A percentile compares a stretch with the other conserved stretches of the same genome.
phyloP scores from a whole-genome alignment of 2,888 invertebrate species.

The Aradus depressus region DNA sequence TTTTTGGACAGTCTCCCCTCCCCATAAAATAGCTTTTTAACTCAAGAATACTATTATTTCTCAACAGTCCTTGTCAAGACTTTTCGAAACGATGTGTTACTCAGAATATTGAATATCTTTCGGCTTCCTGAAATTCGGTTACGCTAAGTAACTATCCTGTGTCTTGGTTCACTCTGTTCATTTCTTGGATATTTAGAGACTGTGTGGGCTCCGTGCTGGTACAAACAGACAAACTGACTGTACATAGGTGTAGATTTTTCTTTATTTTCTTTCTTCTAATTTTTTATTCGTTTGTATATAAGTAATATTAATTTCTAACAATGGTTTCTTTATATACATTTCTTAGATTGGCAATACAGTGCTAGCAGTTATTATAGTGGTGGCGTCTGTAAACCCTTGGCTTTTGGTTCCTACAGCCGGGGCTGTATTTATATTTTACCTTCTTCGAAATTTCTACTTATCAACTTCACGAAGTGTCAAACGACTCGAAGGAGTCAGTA shows the following conservation, averaged over 20 bases:
- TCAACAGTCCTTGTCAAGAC: too few species aligned
- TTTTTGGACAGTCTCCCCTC: too few species aligned
- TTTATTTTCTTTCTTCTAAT: not conserved
- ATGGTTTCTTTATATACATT: constrained; percentile 35
- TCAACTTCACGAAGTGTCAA: constrained; percentile 70
- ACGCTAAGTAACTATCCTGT: too few species aligned
- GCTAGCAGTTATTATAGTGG: constrained; percentile 62
- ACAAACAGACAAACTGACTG: not conserved
- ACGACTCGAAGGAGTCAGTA: constrained; percentile 52
- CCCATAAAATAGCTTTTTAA: too few species aligned
- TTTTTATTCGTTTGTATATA: not conserved
- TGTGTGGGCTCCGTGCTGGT: not conserved
- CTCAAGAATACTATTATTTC: too few species aligned
- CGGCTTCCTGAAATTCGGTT: too few species aligned
- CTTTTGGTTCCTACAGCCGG: constrained; percentile 58
- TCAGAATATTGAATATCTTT: too few species aligned
- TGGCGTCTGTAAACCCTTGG: constrained; percentile 64
- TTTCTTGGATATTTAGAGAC: too few species aligned
- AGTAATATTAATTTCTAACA: not conserved
- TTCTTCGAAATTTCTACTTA: constrained; percentile 63
- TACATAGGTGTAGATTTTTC: not conserved
- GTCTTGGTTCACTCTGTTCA: too few species aligned
- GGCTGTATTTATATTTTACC: constrained; percentile 60
- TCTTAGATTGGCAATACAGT: constrained; percentile 67
- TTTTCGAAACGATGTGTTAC: not conserved